phyloP scores from a whole-genome alignment of 2,797 vertebrate genomes.

The Oreochromis mossambicus region DNA sequence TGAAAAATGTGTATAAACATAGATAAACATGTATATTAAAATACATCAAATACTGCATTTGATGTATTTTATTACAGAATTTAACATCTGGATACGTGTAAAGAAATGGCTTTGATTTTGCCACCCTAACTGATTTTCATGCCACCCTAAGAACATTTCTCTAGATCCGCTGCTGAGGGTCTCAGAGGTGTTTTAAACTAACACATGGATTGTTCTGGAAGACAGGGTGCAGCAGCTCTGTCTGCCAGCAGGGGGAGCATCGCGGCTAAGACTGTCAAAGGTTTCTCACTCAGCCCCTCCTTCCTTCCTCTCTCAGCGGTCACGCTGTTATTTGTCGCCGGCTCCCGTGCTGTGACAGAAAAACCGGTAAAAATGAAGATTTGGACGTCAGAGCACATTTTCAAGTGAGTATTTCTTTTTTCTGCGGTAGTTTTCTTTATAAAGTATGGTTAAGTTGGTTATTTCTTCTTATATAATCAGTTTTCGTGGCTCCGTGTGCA shows the following conservation, averaged over 20 bases:
- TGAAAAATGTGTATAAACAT: neutral
- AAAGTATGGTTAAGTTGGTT: fast-evolving
- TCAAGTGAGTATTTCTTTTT: slow-evolving; percentile 80
- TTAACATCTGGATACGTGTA: neutral
- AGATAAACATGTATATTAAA: neutral
- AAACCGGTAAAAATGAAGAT: slow-evolving; percentile 85
- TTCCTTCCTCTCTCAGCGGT: slow-evolving; percentile 24
- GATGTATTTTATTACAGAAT: neutral
- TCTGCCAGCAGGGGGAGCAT: neutral
- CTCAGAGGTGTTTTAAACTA: neutral
- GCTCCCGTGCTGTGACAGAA: slow-evolving; percentile 38
- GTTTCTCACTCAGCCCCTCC: neutral
- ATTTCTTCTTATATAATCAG: neutral
- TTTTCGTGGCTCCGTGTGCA: neutral
- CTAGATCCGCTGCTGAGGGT: neutral
- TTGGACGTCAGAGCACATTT: slow-evolving; percentile 94
- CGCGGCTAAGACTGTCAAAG: neutral
- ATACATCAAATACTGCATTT: neutral
- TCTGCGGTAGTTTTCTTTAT: fast-evolving
- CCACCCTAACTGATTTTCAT: neutral
- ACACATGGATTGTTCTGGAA: neutral
- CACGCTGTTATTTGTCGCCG: slow-evolving; percentile 41
- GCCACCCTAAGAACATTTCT: neutral
- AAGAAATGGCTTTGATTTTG: neutral
- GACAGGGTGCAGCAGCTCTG: neutral